Conservation (phyloP, 2,888 invertebrate genomes). For the Nudaria mundana region DNA sequence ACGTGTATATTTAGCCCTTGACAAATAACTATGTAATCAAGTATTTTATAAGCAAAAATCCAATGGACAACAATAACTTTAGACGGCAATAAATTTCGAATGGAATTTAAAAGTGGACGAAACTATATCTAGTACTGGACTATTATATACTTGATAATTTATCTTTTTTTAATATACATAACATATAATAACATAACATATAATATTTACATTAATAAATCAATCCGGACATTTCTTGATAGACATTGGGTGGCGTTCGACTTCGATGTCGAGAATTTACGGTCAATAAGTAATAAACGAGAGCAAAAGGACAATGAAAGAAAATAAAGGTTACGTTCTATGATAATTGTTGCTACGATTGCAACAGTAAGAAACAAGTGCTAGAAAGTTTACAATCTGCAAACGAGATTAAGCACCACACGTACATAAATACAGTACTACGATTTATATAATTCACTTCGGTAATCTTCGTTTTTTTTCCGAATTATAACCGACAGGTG, state of each 20-base stretch:
- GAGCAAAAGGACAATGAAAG: slow-evolving; percentile 19
- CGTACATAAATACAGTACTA: no score
- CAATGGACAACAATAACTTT: slow-evolving; percentile 68
- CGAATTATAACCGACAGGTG: no score
- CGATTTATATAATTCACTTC: no score
- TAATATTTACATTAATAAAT: slow-evolving; percentile 66
- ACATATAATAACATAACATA: no score
- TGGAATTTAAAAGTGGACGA: slow-evolving; percentile 77
- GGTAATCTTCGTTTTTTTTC: no score
- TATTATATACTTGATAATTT: slow-evolving; percentile 65
- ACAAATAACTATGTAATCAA: slow-evolving; percentile 48
- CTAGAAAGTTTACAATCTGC: no score
- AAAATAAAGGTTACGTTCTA: slow-evolving; percentile 7
- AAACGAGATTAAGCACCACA: no score
- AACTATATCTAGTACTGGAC: slow-evolving; percentile 73
- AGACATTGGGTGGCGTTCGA: slow-evolving; percentile 19
- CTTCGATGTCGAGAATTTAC: slow-evolving; percentile 25
- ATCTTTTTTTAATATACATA: slow-evolving; percentile 56
- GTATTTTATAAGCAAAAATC: slow-evolving; percentile 50
- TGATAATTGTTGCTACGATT: slow-evolving; percentile 16
- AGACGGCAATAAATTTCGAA: slow-evolving; percentile 73
- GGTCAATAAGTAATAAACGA: slow-evolving; percentile 24
- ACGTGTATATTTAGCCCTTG: slow-evolving; percentile 27
- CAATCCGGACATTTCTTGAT: slow-evolving; percentile 45
- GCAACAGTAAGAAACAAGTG: slow-evolving; percentile 42